Evolutionary conservation across 2,888 invertebrate species (phyloP), one percentile per base, ranked within the genome.

Genomic region (Thelaira solivaga): DNA sequence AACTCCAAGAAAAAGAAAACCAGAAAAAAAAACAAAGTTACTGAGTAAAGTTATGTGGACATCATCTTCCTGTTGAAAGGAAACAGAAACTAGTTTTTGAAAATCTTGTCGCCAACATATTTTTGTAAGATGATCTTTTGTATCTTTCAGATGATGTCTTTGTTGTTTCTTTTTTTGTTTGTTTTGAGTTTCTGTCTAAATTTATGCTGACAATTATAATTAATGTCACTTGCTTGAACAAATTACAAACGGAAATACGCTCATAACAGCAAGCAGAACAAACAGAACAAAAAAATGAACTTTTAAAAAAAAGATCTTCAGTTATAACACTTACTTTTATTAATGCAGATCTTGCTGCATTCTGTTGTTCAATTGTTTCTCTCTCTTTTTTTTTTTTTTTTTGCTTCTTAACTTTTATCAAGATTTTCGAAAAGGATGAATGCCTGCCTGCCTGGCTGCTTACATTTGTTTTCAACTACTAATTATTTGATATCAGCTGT

Each of bases 171-270:
- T 8, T 61, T 41, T 51, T 64, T 13, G 29, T 39, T 55, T 51
- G 24, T 34, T 57, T 47, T 55, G 24, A n/a, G 10, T 31, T 64
- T 59, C 43, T 49, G 65, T 55, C 34, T 49, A 45, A 72, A 68
- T 57, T 71, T 53, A 64, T 76, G 57, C 73, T 76, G 80, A 65
- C 68, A 75, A 78, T 78, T 67, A 78, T 80, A 80, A 78, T 80
- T 75, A 76, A 78, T 78, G 80, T 80, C 80, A 78, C 72, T 75
- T 73, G 75, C 62, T 47, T 62, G 29, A 80, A 78, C 78, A 80
- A 80, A 80, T 80, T 78, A 73, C 78, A 75, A 78, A 78, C 80
- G 80, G 80, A 80, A 78, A 67, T 80, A 65, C 72, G 75, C 26
- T 13, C 57, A 78, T 68, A 64, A 69, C 64, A 69, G 57, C 43